Percentiles rank a stretch among this genome's conserved stretches.
phyloP scores from a whole-genome alignment of 2,113 vertebrate genomes.

The Todiramphus saurophagus region DNA sequence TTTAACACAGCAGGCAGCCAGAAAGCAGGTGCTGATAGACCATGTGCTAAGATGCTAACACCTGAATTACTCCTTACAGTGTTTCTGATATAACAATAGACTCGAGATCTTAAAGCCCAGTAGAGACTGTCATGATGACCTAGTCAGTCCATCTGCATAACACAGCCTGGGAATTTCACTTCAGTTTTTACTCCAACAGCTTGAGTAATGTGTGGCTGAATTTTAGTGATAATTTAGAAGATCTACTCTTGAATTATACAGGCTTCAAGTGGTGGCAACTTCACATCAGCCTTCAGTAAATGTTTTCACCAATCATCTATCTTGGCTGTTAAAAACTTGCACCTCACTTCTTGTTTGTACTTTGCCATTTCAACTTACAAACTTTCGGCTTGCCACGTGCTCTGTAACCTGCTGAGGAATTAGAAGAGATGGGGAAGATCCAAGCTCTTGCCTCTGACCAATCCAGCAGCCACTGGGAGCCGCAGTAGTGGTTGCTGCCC shows the following conservation, averaged over 20 bases:
- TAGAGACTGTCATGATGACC: not conserved
- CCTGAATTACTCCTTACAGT: not conserved
- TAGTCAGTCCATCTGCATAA: not conserved
- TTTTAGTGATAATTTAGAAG: not conserved
- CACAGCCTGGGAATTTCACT: not conserved
- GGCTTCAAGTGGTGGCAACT: not conserved
- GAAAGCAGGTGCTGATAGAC: not conserved
- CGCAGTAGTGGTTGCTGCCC: not conserved
- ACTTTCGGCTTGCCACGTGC: not conserved
- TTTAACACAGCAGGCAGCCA: not conserved
- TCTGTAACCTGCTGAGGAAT: not conserved
- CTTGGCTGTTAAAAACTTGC: not conserved
- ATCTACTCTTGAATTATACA: not conserved
- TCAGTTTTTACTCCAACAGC: not conserved
- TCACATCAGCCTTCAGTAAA: not conserved
- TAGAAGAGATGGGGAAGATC: not conserved
- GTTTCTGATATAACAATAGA: not conserved
- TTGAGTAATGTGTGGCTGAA: not conserved
- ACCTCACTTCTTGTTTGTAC: not conserved
- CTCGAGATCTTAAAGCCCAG: not conserved
- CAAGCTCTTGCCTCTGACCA: fast-evolving
- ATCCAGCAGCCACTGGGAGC: not conserved
- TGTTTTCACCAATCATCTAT: not conserved
- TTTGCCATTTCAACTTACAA: not conserved
- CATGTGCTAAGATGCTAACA: not conserved